phyloP scores from a whole-genome alignment of 2,888 invertebrate species.

The Cyaniris semiargus region DNA sequence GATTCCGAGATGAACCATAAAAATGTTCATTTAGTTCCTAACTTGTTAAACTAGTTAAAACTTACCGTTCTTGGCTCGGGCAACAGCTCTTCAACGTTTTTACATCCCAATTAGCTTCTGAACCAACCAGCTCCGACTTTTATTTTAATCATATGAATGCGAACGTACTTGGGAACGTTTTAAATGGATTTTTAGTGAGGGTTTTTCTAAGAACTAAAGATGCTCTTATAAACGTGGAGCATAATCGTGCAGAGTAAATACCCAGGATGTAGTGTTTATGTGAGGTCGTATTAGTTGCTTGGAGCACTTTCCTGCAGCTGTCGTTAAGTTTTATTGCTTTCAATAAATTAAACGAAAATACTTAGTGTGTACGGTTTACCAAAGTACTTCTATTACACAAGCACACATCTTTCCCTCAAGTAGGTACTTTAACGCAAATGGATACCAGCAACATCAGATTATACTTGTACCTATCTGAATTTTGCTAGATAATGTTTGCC shows the following conservation, averaged over 20 bases:
- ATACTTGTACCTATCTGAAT: neutral
- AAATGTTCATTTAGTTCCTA: slow-evolving; percentile 11
- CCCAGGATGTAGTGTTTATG: neutral
- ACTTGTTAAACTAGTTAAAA: slow-evolving; percentile 2
- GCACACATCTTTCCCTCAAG: neutral
- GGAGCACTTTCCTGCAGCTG: neutral
- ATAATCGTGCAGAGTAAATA: neutral
- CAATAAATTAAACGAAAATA: neutral
- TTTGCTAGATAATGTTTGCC: neutral
- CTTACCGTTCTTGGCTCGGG: neutral
- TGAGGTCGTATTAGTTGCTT: neutral
- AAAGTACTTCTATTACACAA: neutral
- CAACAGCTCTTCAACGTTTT: slow-evolving; percentile 12
- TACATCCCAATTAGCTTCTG: slow-evolving; percentile 18
- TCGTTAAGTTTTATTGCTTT: neutral
- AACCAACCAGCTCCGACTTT: neutral
- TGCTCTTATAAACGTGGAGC: neutral
- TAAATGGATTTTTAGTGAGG: neutral
- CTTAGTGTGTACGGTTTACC: neutral
- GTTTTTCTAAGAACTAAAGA: neutral
- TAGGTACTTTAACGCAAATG: neutral
- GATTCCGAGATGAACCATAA: slow-evolving; percentile 3
- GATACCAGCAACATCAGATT: neutral
- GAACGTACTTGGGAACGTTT: neutral
- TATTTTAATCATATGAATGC: slow-evolving; percentile 17